These are phyloP conservation scores for Microctenopoma lineatum DNA, from an alignment of 2,797 vertebrate species.

Conservation along the genomic window DNA sequence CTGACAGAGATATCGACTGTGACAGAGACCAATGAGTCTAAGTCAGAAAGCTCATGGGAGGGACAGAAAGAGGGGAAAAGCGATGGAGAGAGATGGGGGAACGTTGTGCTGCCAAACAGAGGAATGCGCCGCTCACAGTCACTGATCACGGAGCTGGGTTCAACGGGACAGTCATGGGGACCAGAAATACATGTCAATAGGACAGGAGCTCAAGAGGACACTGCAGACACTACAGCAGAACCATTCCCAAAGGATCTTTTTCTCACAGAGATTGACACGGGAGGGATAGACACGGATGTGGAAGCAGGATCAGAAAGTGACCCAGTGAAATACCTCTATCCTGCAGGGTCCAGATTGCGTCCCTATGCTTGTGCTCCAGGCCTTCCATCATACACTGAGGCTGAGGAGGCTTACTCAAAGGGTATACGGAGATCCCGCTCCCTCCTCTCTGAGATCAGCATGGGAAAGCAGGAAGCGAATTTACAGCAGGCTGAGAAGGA, in stretches of 20 bases:
- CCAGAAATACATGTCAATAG: slow-evolving; percentile 63
- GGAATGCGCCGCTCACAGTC: slow-evolving; percentile 84
- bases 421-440: slow-evolving; percentile 81
- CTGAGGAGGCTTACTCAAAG: slow-evolving; percentile 80
- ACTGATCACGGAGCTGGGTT: slow-evolving; percentile 81
- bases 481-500: slow-evolving; percentile 64
- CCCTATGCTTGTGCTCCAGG: slow-evolving; percentile 72
- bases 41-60: slow-evolving; percentile 72
- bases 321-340: slow-evolving; percentile 78
- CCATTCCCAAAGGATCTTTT: slow-evolving; percentile 83
- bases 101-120: slow-evolving; percentile 73
- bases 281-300: slow-evolving; percentile 63
- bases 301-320: slow-evolving; percentile 64
- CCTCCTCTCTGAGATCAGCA: slow-evolving; percentile 76
- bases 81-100: slow-evolving; percentile 69
- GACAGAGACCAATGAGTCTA: slow-evolving; percentile 73
- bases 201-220: slow-evolving; percentile 48
- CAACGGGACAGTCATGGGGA: slow-evolving; percentile 71
- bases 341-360: slow-evolving; percentile 73
- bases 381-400: slow-evolving; percentile 76
- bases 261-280: slow-evolving; percentile 85
- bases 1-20: slow-evolving; percentile 84
- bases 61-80: slow-evolving; percentile 62
- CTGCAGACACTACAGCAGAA: slow-evolving; percentile 64
- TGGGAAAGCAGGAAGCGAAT: slow-evolving; percentile 70